Base-by-base conservation (phyloP, 2,888 invertebrate genomes). In the Eilema depressum region DNA sequence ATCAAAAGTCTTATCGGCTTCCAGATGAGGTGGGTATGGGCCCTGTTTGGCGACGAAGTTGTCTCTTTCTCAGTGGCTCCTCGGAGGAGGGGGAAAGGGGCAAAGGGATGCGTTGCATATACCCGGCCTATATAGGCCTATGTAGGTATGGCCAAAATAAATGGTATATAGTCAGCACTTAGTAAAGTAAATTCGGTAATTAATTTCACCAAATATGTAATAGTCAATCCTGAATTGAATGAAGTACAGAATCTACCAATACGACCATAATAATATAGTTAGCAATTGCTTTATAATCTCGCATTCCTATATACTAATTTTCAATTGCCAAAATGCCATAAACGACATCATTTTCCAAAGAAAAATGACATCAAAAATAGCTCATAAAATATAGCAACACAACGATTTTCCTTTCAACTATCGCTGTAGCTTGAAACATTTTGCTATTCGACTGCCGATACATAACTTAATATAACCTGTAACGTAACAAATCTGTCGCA, bases 391-490 rank as follows among this genome's bases (percentile, higher is more conserved):
- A n/a, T 53, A 0, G n/a, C n/a, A 53, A n/a, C 53, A 53, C 8
- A 53, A 53, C 3, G 1, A 53, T 53, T 53, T 53, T 53, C 8
- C n/a, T n/a, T 53, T 53, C 8, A 53, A n/a, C 53, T n/a, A 8
- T 53, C n/a, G 8, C 1, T n/a, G 53, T 53, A n/a, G 8, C 53
- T n/a, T n/a, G 53, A n/a, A 47, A 47, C 20, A 4, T 20, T 47
- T 20, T 20, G 47, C 0, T 47, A 47, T 20, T 47, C 7, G 10
- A 53, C 53, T 53, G 53, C 20, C n/a, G 20, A 53, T 53, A 53
- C 10, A 53, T 47, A 47, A 20, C 47, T 62, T 62, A 62, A 23
- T 63, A 23, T 33, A 63, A 63, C 33, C 37, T 63, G 62, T 33
- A 25, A 25, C 17, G 25, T 25, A 37, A 56, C 28, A 23, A 65